Evolutionary conservation across 2,888 invertebrate genomes (phyloP).

Genomic region (Chesias legatella): DNA sequence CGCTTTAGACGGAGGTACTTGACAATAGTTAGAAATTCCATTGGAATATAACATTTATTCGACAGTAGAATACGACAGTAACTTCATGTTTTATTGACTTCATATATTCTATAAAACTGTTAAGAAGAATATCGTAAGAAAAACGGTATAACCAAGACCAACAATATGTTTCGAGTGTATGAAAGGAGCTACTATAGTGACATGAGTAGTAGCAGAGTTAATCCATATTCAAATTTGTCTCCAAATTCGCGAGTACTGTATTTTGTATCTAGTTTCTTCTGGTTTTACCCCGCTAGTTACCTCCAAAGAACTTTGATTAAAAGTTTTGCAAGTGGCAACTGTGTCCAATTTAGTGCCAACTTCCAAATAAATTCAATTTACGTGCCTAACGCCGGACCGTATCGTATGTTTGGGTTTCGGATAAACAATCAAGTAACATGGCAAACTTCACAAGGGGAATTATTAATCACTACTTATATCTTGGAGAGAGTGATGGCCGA

Average conservation of each 20-base stretch:
- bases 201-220: too few relatives aligned
- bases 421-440: slow-evolving; percentile 35
- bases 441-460: slow-evolving; percentile 26
- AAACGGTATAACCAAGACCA: too few relatives aligned
- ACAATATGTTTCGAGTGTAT: too few relatives aligned
- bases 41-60: too few relatives aligned
- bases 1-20: background rate
- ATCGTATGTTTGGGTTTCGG: slow-evolving; percentile 36
- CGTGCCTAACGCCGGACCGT: slow-evolving; percentile 32
- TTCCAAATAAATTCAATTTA: slow-evolving; percentile 27
- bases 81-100: too few relatives aligned
- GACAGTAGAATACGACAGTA: too few relatives aligned
- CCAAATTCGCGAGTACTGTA: background rate
- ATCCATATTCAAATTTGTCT: too few relatives aligned
- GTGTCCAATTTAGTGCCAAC: slow-evolving; percentile 8
- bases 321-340: slow-evolving; percentile 10
- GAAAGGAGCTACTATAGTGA: too few relatives aligned
- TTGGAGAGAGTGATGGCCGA: background rate
- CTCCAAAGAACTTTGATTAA: slow-evolving; percentile 1
- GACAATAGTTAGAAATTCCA: background rate
- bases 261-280: background rate
- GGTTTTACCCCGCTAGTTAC: background rate
- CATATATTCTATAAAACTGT: too few relatives aligned
- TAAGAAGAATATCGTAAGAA: too few relatives aligned
- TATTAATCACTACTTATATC: slow-evolving; percentile 31